A percentile compares a stretch with the other conserved stretches of the same genome.
Conservation (phyloP, 1,140 invertebrate species). For the Nylanderia fulva region DNA sequence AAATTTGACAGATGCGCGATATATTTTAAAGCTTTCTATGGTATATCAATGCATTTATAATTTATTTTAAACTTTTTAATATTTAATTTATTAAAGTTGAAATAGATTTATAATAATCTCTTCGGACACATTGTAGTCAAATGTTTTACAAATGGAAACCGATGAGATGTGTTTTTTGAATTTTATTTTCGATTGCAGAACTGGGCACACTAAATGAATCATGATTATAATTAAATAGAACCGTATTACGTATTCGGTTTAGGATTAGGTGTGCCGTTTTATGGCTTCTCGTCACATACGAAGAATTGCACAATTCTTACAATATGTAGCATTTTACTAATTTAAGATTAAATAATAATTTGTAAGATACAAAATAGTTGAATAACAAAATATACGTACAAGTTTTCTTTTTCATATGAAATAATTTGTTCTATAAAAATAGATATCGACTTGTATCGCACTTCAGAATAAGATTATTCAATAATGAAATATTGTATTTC, state of each 20-base stretch:
- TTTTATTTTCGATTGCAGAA: background rate
- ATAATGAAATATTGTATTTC: background rate
- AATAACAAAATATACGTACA: background rate
- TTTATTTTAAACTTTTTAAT: background rate
- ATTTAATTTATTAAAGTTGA: background rate
- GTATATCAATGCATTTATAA: background rate
- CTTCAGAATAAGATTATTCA: background rate
- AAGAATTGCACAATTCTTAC: slow-evolving; percentile 7
- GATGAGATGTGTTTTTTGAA: background rate
- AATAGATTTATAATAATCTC: background rate
- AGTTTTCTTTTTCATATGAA: background rate
- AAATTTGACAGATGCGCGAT: background rate
- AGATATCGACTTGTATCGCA: background rate
- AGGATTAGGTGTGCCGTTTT: background rate
- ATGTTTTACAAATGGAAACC: background rate
- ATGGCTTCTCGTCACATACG: slow-evolving; percentile 5
- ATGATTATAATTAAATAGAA: slow-evolving; percentile 39
- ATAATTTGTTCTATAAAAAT: background rate
- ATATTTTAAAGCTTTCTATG: background rate
- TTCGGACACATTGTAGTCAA: background rate
- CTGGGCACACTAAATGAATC: slow-evolving; percentile 22
- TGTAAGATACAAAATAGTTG: background rate
- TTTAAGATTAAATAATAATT: background rate
- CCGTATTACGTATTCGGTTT: slow-evolving; percentile 8
- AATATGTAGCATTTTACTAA: background rate